Base-by-base conservation (phyloP, 2,113 vertebrate genomes). In the Phylloscopus whistleri region DNA sequence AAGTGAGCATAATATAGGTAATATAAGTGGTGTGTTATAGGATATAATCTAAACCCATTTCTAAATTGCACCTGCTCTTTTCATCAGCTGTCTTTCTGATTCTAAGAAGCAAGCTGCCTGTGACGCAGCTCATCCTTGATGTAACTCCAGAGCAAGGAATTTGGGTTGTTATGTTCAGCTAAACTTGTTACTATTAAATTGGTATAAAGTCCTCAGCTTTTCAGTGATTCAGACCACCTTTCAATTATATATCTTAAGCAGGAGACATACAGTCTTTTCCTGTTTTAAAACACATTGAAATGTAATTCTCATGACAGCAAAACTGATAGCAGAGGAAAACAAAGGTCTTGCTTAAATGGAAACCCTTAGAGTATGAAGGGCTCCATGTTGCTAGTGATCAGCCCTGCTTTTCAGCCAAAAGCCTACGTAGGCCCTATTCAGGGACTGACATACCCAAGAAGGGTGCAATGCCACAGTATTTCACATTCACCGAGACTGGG, bases 61-160 rank as follows among this genome's bases (percentile, higher is more conserved):
- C 91, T 70, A 93, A 96, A 84, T 62, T 78, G 95, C 93, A 97
- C 89, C 94, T 94, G 95, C 88, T 93, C 96, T 89, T 97, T 97
- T 95, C 96, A 93, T 90, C 4, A 0, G 20, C 70, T 93, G 43
- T 88, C 88, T 86, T 85, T 73, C 52, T 16, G 35, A 85, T 94
- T 93, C 79, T 77, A 83, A 84, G 79, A 8, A 88, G 88, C 79
- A 77, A 94, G 85, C 75, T 95, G 92, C 58, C 49, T 73, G 4
- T 96, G 94, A 94, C 2, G 18, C 73, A 67, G 79, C 10, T 94
- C 48, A 67, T 70, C 68, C 80, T 56, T 83, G 72, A 70, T 87
- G 56, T 70, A 84, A 90, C 56, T 92, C 76, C 33, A 77, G 63
- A 97, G 48, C 63, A 86, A 89, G 68, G 78, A 93, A 81, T 93